A percentile compares a stretch with the other conserved stretches of the same genome.
Conservation (phyloP, 2,113 vertebrate species). For the Hippocampus comes region DNA sequence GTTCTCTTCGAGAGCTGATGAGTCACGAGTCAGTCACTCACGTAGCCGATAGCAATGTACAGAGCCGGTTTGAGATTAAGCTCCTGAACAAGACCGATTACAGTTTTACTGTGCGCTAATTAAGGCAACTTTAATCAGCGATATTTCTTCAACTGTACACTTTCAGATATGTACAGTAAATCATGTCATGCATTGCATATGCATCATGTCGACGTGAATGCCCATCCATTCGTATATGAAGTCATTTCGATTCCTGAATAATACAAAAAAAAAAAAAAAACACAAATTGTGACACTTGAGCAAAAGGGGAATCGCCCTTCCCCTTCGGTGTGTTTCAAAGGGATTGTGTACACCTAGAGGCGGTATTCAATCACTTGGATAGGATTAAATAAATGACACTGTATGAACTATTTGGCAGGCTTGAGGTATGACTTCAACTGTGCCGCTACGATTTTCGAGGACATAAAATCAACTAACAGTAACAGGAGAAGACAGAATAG, state of each 20-base stretch:
- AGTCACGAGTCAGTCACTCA: slow-evolving; percentile 19
- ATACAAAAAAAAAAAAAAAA: too few relatives aligned
- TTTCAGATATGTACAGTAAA: slow-evolving; percentile 2
- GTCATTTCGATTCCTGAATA: neutral
- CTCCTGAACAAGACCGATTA: slow-evolving; percentile 65
- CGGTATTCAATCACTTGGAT: slow-evolving; percentile 15
- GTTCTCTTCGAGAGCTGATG: slow-evolving; percentile 26
- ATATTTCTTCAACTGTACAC: slow-evolving; percentile 24
- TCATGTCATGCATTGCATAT: too few relatives aligned
- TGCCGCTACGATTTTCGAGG: slow-evolving; percentile 4
- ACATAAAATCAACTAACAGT: neutral
- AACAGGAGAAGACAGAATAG: neutral
- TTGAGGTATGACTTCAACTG: slow-evolving; percentile 17
- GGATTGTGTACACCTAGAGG: slow-evolving; percentile 9
- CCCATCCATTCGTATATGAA: slow-evolving; percentile 3
- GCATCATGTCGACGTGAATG: neutral
- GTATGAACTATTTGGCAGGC: slow-evolving; percentile 14
- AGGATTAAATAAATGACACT: slow-evolving; percentile 14
- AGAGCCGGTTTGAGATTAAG: slow-evolving; percentile 60
- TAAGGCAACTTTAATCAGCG: slow-evolving; percentile 38
- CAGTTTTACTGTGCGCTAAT: slow-evolving; percentile 46
- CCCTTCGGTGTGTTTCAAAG: slow-evolving; percentile 8
- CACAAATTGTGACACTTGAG: neutral
- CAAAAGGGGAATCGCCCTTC: slow-evolving; percentile 3
- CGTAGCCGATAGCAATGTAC: slow-evolving; percentile 36